phyloP scores from a whole-genome alignment of 2,797 vertebrate species.

The Pygocentrus nattereri region DNA sequence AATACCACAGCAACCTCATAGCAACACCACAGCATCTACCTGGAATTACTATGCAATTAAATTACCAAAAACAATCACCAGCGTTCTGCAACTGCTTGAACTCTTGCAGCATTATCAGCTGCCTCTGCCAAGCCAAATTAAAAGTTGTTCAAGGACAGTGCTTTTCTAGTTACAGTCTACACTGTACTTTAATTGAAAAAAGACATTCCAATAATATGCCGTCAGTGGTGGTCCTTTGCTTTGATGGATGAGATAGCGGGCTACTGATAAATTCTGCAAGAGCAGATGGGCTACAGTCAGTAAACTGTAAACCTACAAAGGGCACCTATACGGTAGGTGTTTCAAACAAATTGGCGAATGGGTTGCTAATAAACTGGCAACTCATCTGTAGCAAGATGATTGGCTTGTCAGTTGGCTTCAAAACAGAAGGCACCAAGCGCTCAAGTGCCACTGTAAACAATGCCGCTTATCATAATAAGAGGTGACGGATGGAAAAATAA shows the following conservation, averaged over 20 bases:
- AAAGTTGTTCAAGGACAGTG: too few relatives aligned
- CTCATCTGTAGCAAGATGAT: conserved; percentile 8
- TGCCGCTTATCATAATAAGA: background rate
- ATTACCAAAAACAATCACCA: too few relatives aligned
- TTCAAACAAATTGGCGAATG: background rate
- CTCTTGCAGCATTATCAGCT: too few relatives aligned
- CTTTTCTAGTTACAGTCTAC: too few relatives aligned
- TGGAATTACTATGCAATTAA: background rate
- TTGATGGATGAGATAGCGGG: background rate
- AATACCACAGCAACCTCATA: too few relatives aligned
- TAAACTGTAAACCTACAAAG: background rate
- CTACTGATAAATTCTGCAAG: background rate
- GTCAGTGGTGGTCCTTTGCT: background rate
- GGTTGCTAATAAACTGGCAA: background rate
- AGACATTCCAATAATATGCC: too few relatives aligned
- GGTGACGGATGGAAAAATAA: conserved; percentile 33
- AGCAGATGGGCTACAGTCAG: background rate
- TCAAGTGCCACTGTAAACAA: background rate
- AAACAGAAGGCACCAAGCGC: background rate
- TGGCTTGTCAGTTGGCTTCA: background rate
- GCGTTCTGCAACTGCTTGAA: too few relatives aligned
- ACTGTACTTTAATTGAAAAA: too few relatives aligned
- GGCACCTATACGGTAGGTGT: background rate
- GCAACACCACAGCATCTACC: too few relatives aligned
- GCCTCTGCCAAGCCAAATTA: too few relatives aligned